Conservation (phyloP, 2,888 invertebrate species). For the Caenorhabditis japonica region DNA sequence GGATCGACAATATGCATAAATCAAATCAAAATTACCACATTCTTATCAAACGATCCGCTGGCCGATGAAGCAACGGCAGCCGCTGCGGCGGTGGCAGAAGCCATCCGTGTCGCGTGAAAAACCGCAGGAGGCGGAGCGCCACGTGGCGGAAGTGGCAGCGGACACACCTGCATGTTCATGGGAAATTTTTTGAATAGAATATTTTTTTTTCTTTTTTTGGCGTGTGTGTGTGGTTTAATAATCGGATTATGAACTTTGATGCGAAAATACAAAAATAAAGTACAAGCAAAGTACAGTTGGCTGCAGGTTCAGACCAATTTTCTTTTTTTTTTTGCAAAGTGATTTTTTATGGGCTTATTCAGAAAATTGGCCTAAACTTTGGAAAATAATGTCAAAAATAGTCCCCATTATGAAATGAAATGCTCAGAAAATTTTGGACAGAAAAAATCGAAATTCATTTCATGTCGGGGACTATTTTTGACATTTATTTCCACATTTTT, state of each 20-base stretch:
- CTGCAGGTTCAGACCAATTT: no score
- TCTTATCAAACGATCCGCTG: slow-evolving; percentile 39
- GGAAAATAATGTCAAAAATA: no score
- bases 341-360: no score
- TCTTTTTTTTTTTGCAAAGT: no score
- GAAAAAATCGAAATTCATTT: background rate
- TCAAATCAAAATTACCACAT: background rate
- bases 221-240: background rate
- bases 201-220: background rate
- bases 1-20: no score
- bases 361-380: no score
- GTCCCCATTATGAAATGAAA: no score
- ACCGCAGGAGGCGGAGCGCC: slow-evolving; percentile 48
- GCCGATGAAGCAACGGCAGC: slow-evolving; percentile 6
- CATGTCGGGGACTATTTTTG: no score
- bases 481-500: no score
- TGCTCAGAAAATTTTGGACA: slow-evolving; percentile 4
- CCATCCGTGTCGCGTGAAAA: slow-evolving; percentile 33
- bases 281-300: no score
- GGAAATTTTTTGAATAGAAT: no score
- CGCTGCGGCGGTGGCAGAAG: slow-evolving; percentile 4
- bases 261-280: no score
- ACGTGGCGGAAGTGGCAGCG: slow-evolving; percentile 51
- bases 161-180: slow-evolving; percentile 30
- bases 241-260: background rate